A percentile compares a stretch with the other conserved stretches of the same genome.
Evolutionary conservation across 1,140 invertebrate genomes (phyloP).

Genomic region (Augochlora pura): DNA sequence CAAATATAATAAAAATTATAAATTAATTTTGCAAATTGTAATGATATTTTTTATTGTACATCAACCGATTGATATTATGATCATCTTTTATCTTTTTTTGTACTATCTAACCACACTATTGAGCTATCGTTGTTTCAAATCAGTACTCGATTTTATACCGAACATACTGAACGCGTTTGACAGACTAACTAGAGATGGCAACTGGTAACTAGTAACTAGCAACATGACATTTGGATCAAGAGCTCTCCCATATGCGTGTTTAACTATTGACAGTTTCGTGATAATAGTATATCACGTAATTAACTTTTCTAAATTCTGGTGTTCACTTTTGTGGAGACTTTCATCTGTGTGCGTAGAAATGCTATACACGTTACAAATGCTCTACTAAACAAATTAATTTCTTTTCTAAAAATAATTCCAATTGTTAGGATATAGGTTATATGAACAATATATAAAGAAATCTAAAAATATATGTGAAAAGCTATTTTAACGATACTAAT

Average conservation of each 20-base stretch:
- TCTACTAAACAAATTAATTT: not conserved
- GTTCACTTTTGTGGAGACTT: not conserved
- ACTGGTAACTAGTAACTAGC: slow-evolving; percentile 2
- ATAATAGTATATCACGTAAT: not conserved
- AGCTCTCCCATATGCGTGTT: not conserved
- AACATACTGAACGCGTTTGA: not conserved
- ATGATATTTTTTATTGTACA: no score
- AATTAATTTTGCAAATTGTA: no score
- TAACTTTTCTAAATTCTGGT: not conserved
- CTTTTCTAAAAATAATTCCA: no score
- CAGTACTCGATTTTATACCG: not conserved
- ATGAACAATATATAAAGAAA: no score
- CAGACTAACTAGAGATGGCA: not conserved
- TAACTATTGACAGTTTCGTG: slow-evolving; percentile 9
- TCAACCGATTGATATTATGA: no score
- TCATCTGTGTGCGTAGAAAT: not conserved
- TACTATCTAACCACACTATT: no score
- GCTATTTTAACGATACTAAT: no score
- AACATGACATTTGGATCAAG: not conserved
- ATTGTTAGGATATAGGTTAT: no score
- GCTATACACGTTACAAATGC: not conserved
- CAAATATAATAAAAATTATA: no score
- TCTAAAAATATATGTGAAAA: no score
- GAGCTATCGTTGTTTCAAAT: not conserved
- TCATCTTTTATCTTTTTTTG: no score